Evolutionary conservation across 2,113 vertebrate species (phyloP).

Genomic region (Chionis minor): DNA sequence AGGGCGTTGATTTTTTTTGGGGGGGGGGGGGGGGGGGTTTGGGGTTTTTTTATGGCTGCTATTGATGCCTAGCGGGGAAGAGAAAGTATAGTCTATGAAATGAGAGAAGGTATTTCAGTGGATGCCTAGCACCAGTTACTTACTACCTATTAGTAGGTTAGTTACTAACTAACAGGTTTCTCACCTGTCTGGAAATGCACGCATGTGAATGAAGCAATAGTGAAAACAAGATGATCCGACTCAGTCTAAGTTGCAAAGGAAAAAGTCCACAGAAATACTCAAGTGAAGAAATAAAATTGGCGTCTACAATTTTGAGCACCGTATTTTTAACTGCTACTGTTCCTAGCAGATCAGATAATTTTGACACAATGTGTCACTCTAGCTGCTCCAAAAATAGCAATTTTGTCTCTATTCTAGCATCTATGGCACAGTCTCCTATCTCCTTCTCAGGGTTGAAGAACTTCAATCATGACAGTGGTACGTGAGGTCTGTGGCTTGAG

Average conservation of each 20-base stretch:
- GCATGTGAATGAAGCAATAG: background rate
- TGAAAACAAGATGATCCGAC: background rate
- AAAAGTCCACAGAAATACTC: background rate
- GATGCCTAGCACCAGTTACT: background rate
- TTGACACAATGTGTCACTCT: background rate
- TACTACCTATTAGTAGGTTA: background rate
- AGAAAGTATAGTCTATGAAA: background rate
- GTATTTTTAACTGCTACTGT: background rate
- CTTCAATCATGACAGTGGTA: rapidly evolving
- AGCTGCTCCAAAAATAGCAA: background rate
- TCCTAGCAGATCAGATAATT: background rate
- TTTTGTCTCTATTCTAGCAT: background rate
- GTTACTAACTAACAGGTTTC: background rate
- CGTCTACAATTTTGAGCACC: background rate
- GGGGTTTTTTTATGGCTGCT: background rate
- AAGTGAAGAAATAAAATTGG: background rate
- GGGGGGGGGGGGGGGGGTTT: too few species aligned
- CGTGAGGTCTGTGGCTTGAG: background rate
- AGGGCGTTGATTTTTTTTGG: too few species aligned
- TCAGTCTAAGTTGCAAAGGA: background rate
- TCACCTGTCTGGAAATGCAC: background rate
- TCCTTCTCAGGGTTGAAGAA: background rate
- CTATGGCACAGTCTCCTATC: background rate
- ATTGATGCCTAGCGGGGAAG: background rate
- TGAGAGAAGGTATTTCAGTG: background rate